Evolutionary conservation across 2,888 invertebrate species (phyloP).

Genomic region (Tachina lurida): DNA sequence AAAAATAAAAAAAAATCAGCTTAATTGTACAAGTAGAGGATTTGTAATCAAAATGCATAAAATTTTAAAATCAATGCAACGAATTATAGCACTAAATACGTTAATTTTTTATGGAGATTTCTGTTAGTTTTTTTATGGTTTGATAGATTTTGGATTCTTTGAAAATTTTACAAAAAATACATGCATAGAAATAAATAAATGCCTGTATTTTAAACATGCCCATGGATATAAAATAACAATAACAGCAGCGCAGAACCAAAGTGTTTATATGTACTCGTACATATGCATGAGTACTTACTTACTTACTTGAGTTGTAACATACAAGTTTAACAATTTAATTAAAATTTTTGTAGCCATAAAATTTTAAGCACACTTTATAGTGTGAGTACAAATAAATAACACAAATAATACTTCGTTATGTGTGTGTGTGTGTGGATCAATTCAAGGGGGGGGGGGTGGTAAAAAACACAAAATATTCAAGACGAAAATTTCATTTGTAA

Average conservation of each 20-base stretch:
- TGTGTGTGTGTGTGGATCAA: background rate
- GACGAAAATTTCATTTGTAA: slow-evolving; percentile 29
- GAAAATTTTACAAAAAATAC: background rate
- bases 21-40: background rate
- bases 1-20: background rate
- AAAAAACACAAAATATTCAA: slow-evolving; percentile 6
- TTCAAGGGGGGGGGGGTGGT: too few species aligned
- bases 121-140: slow-evolving; percentile 34
- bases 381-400: slow-evolving; percentile 42
- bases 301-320: slow-evolving; percentile 52
- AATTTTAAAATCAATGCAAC: slow-evolving; percentile 27
- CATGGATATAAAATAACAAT: background rate
- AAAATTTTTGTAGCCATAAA: slow-evolving; percentile 60
- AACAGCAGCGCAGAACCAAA: slow-evolving; percentile 1
- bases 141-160: slow-evolving; percentile 25
- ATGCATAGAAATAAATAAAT: background rate
- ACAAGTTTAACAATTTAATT: slow-evolving; percentile 69
- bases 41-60: slow-evolving; percentile 38
- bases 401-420: background rate
- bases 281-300: slow-evolving; percentile 6
- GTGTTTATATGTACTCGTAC: background rate
- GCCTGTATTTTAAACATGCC: background rate
- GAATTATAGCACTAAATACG: slow-evolving; percentile 57
- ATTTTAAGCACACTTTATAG: slow-evolving; percentile 60
- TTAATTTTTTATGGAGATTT: slow-evolving; percentile 58